Evolutionary conservation across 2,888 invertebrate genomes (phyloP).

Genomic region (Cremastobaeus sp.): DNA sequence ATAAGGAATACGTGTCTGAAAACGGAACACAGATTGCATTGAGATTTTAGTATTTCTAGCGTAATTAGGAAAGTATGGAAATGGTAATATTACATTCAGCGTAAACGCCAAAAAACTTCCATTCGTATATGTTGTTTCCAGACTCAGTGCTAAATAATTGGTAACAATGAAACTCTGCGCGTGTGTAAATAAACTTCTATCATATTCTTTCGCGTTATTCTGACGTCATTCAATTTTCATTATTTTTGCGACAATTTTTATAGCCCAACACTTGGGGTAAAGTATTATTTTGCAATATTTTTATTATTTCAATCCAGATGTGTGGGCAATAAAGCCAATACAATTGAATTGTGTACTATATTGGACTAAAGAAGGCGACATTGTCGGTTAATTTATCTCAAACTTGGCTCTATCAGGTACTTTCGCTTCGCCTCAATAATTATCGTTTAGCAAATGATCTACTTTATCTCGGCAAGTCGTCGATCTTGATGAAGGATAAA

Average conservation of each 20-base stretch:
- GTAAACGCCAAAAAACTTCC: conserved; percentile 24
- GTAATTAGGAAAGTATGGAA: conserved; percentile 34
- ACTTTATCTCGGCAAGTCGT: conserved; percentile 27
- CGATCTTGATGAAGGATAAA: conserved; percentile 46
- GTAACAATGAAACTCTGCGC: too few relatives aligned
- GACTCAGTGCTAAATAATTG: too few relatives aligned
- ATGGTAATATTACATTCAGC: conserved; percentile 12
- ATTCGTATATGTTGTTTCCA: background rate
- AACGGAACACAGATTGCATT: conserved; percentile 34
- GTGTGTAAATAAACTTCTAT: too few relatives aligned
- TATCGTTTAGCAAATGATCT: conserved; percentile 44
- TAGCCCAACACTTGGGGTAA: too few relatives aligned
- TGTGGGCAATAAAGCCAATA: background rate
- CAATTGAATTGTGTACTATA: conserved; percentile 4
- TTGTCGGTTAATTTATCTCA: conserved; percentile 37
- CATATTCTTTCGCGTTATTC: too few relatives aligned
- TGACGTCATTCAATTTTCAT: too few relatives aligned
- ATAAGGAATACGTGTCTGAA: conserved; percentile 34
- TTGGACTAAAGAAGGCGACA: conserved; percentile 25
- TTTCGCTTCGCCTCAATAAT: conserved; percentile 41
- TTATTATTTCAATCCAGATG: background rate
- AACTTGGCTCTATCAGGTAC: conserved; percentile 19
- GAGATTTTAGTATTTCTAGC: conserved; percentile 33
- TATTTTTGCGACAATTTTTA: too few relatives aligned
- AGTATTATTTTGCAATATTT: too few relatives aligned